Evolutionary conservation across 2,797 vertebrate species (phyloP).

Genomic region (Mus spretus): DNA sequence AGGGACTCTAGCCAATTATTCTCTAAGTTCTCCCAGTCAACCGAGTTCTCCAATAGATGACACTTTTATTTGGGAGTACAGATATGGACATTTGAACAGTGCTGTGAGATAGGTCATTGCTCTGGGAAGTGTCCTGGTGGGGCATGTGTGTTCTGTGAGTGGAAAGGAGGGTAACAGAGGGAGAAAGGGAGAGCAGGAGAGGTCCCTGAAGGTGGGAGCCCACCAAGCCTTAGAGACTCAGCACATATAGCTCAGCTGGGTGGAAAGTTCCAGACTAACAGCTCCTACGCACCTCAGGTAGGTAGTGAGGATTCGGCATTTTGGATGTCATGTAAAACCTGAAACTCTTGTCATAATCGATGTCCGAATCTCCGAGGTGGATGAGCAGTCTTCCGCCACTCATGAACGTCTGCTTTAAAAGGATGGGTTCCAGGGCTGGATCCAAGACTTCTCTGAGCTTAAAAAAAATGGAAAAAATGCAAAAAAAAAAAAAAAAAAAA

Average conservation of each 20-base stretch:
- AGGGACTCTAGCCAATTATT: not conserved
- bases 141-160: not conserved
- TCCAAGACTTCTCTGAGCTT: constrained; percentile 94
- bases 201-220: not conserved
- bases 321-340: constrained; percentile 96
- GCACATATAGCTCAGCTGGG: no score
- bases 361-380: constrained; percentile 93
- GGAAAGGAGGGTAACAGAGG: not conserved
- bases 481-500: constrained; percentile 31
- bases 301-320: constrained; percentile 95
- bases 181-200: not conserved
- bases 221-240: not conserved
- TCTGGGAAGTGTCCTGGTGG: not conserved
- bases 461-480: constrained; percentile 27
- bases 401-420: constrained; percentile 94
- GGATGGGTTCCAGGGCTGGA: constrained; percentile 93
- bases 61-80: not conserved
- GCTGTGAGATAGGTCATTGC: not conserved
- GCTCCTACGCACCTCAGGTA: constrained; percentile 92
- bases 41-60: no score
- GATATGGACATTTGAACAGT: not conserved
- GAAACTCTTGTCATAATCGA: constrained; percentile 94
- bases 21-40: not conserved
- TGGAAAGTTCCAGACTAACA: not conserved
- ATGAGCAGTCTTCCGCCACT: constrained; percentile 92